phyloP scores from a whole-genome alignment of 2,888 invertebrate species.

The Xestia rhomboidea region DNA sequence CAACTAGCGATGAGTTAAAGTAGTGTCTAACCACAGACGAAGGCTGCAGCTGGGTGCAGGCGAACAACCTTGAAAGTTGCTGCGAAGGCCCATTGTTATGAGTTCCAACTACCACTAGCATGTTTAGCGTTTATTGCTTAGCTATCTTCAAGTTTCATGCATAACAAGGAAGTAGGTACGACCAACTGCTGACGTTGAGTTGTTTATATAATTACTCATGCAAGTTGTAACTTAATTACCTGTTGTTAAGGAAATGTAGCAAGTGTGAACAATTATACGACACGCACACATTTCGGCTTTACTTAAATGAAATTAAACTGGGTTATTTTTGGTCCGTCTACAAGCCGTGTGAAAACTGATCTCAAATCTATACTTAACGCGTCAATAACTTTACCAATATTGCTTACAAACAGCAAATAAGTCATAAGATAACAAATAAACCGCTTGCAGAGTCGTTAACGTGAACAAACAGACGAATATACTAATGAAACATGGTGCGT shows the following conservation, averaged over 20 bases:
- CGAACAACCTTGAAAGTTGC: slow-evolving; percentile 73
- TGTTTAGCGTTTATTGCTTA: slow-evolving; percentile 60
- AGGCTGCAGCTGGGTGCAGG: slow-evolving; percentile 65
- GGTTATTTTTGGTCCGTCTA: slow-evolving; percentile 40
- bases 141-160: slow-evolving; percentile 54
- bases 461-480: slow-evolving; percentile 72
- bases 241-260: slow-evolving; percentile 49
- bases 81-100: slow-evolving; percentile 68
- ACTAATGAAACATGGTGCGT: slow-evolving; percentile 72
- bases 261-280: slow-evolving; percentile 48
- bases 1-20: slow-evolving; percentile 63
- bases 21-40: slow-evolving; percentile 66
- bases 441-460: slow-evolving; percentile 69
- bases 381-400: slow-evolving; percentile 60
- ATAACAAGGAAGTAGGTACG: slow-evolving; percentile 33
- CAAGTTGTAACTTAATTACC: slow-evolving; percentile 49
- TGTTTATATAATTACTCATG: slow-evolving; percentile 58
- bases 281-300: slow-evolving; percentile 49
- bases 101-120: slow-evolving; percentile 51
- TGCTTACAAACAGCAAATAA: slow-evolving; percentile 70
- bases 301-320: slow-evolving; percentile 36
- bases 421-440: slow-evolving; percentile 71
- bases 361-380: slow-evolving; percentile 41
- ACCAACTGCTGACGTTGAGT: slow-evolving; percentile 38
- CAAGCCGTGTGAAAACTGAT: slow-evolving; percentile 46